These are phyloP conservation scores for Oreochromis aureus DNA, from an alignment of 2,113 vertebrate species.

Conservation along the genomic window DNA sequence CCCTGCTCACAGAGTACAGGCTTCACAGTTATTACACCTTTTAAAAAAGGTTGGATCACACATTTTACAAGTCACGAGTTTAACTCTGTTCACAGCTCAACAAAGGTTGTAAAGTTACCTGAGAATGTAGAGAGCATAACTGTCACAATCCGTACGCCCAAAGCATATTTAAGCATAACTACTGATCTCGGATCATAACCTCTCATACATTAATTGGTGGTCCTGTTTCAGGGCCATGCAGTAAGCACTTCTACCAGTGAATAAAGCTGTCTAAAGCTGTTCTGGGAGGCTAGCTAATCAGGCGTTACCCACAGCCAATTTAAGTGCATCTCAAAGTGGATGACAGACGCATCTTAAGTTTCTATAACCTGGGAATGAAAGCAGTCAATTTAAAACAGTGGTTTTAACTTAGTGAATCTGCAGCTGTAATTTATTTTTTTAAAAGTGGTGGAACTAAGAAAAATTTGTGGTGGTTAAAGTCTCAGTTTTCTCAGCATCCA, in stretches of 20 bases:
- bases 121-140: conserved; percentile 19
- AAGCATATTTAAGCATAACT: conserved; percentile 48
- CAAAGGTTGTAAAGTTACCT: conserved; percentile 49
- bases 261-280: conserved; percentile 45
- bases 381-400: conserved; percentile 51
- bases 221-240: conserved; percentile 35
- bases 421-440: neutral
- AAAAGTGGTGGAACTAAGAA: neutral
- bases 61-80: conserved; percentile 28
- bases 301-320: conserved; percentile 51
- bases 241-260: conserved; percentile 30
- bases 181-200: conserved; percentile 54
- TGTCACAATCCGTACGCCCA: conserved; percentile 3
- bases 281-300: conserved; percentile 47
- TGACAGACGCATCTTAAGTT: conserved; percentile 49
- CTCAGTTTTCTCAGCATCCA: neutral
- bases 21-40: neutral
- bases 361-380: conserved; percentile 29
- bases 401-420: conserved; percentile 12
- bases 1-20: neutral
- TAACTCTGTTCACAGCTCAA: conserved; percentile 29
- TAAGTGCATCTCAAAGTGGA: conserved; percentile 42
- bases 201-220: conserved; percentile 58
- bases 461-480: neutral
- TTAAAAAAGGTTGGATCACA: conserved; percentile 15